phyloP scores from a whole-genome alignment of 1,140 invertebrate species.

The Drosophila aff. region DNA sequence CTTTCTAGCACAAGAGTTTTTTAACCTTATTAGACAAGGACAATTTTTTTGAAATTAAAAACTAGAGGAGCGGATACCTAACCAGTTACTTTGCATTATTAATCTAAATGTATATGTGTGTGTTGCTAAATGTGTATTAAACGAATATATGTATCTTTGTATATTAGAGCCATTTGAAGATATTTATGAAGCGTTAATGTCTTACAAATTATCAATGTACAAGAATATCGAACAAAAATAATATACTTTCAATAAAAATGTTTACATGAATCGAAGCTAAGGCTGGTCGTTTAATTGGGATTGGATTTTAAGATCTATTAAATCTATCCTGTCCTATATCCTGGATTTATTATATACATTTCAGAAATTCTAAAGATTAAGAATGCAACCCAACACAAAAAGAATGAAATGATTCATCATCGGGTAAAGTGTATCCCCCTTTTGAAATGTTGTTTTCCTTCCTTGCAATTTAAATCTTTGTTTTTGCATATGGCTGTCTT shows the following conservation, averaged over 20 bases:
- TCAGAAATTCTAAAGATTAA: too few species aligned
- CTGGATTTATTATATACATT: too few species aligned
- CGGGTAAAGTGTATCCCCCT: not conserved
- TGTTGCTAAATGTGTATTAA: slow-evolving; percentile 79
- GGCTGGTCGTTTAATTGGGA: not conserved
- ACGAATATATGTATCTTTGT: slow-evolving; percentile 49
- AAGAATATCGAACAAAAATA: slow-evolving; percentile 59
- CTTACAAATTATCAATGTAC: slow-evolving; percentile 64
- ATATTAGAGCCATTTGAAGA: slow-evolving; percentile 51
- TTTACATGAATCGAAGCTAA: slow-evolving; percentile 30
- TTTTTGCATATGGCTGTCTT: slow-evolving; percentile 53
- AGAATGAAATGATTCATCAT: slow-evolving; percentile 11
- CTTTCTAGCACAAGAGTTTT: slow-evolving; percentile 63
- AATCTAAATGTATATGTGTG: slow-evolving; percentile 67
- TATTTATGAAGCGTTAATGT: slow-evolving; percentile 68
- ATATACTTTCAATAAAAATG: slow-evolving; percentile 74
- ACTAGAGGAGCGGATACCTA: slow-evolving; percentile 25
- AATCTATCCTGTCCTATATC: not conserved
- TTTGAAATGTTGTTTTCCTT: not conserved
- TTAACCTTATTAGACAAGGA: slow-evolving; percentile 12
- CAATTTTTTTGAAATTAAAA: slow-evolving; percentile 35
- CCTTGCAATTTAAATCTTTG: slow-evolving; percentile 19
- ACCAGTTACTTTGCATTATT: slow-evolving; percentile 46
- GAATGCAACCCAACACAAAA: not conserved
- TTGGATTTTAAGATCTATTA: not conserved